Percentiles rank a stretch among this genome's conserved stretches.
Evolutionary conservation across 2,797 vertebrate species (phyloP).

Genomic region (Chrosomus eos): DNA sequence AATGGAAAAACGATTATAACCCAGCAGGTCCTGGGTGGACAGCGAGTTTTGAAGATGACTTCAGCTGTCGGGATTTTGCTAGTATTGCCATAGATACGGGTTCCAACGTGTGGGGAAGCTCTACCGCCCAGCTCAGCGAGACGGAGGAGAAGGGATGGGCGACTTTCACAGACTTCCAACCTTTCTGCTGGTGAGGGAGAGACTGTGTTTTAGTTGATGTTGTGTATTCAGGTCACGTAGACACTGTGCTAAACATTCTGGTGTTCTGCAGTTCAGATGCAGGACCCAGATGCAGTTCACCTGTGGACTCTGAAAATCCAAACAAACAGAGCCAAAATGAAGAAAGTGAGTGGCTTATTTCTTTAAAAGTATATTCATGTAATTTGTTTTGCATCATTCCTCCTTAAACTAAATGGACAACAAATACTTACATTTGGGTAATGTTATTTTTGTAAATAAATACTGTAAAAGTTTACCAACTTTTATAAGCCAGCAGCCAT

Average conservation of each 20-base stretch:
- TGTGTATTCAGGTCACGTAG: not conserved
- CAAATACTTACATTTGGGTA: not conserved
- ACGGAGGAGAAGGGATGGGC: slow-evolving; percentile 87
- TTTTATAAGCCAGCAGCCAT: not conserved
- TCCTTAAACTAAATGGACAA: not conserved
- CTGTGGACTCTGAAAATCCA: slow-evolving; percentile 77
- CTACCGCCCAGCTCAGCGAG: slow-evolving; percentile 56
- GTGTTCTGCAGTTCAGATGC: slow-evolving; percentile 85
- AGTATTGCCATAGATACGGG: slow-evolving; percentile 73
- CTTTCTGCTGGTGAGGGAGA: slow-evolving; percentile 85
- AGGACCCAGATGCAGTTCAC: slow-evolving; percentile 89
- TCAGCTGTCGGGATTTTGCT: slow-evolving; percentile 62
- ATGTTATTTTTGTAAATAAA: not conserved
- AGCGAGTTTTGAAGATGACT: slow-evolving; percentile 82
- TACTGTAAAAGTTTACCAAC: not conserved
- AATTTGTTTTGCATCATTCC: not conserved
- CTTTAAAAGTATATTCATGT: not conserved
- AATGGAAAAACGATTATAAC: not conserved
- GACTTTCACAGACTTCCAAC: slow-evolving; percentile 91
- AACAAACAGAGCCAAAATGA: slow-evolving; percentile 74
- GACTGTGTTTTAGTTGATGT: not conserved
- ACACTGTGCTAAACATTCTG: slow-evolving; percentile 45
- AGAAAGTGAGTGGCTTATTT: slow-evolving; percentile 77
- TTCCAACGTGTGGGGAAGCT: slow-evolving; percentile 80
- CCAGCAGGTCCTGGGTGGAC: slow-evolving; percentile 83